phyloP scores from a whole-genome alignment of 2,888 invertebrate genomes.

The Synergus japonicus region DNA sequence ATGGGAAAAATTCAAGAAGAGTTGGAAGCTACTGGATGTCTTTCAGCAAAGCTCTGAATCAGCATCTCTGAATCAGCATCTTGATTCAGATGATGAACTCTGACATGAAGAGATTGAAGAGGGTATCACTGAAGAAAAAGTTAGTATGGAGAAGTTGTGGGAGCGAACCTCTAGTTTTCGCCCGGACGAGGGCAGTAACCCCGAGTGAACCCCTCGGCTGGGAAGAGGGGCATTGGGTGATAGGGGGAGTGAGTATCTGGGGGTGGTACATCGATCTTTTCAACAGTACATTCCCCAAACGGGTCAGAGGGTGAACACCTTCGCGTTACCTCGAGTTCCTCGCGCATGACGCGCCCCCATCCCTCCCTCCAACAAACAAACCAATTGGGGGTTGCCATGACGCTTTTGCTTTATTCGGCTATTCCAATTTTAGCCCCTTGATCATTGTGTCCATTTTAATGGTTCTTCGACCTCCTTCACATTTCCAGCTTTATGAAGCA shows the following conservation, averaged over 20 bases:
- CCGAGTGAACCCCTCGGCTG: constrained; percentile 70
- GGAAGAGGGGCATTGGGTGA: constrained; percentile 49
- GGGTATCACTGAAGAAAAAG: not conserved
- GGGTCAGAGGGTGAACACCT: constrained; percentile 74
- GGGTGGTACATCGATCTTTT: constrained; percentile 73
- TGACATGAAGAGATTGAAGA: not conserved
- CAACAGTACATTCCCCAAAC: constrained; percentile 65
- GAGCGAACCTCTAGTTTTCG: constrained; percentile 43
- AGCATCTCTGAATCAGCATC: not conserved
- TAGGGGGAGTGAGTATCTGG: constrained; percentile 49
- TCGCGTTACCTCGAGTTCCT: constrained; percentile 59
- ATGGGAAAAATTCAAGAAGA: not conserved
- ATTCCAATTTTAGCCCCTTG: constrained; percentile 40
- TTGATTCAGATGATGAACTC: not conserved
- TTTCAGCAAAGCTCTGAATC: not conserved
- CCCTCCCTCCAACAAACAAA: constrained; percentile 18
- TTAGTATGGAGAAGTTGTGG: not conserved
- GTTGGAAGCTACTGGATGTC: not conserved
- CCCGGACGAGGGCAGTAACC: constrained; percentile 76
- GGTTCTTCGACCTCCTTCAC: constrained; percentile 30
- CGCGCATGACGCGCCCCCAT: constrained; percentile 57
- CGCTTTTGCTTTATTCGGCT: constrained; percentile 33
- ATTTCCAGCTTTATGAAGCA: constrained; percentile 3
- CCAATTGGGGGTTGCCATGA: constrained; percentile 50
- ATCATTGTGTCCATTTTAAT: constrained; percentile 21